Conservation (phyloP, 2,888 invertebrate genomes). For the Tortrix viridana region DNA sequence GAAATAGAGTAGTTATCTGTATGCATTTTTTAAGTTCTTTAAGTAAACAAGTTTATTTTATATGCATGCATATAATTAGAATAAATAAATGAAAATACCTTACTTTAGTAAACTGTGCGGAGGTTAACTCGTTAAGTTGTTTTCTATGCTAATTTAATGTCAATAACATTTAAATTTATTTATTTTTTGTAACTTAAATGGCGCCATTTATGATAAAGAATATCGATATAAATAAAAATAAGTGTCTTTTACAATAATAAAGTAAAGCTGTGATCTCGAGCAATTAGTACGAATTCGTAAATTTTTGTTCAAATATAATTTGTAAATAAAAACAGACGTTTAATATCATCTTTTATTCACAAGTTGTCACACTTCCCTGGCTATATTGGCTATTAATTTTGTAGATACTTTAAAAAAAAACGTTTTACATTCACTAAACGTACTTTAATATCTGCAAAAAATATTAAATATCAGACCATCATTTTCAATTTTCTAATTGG, state of each 20-base stretch:
- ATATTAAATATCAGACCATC: too few relatives aligned
- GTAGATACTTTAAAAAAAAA: too few relatives aligned
- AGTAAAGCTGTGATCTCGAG: slow-evolving; percentile 73
- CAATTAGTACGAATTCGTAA: slow-evolving; percentile 75
- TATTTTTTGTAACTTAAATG: neutral
- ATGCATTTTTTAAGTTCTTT: neutral
- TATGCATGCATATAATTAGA: slow-evolving; percentile 35
- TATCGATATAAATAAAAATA: too few relatives aligned
- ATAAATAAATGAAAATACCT: slow-evolving; percentile 20
- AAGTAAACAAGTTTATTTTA: slow-evolving; percentile 2
- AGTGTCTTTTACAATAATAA: slow-evolving; percentile 14
- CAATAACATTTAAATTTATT: slow-evolving; percentile 44
- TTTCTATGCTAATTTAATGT: slow-evolving; percentile 35
- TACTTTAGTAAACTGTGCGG: slow-evolving; percentile 11
- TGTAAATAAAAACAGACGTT: slow-evolving; percentile 52
- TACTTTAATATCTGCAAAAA: too few relatives aligned
- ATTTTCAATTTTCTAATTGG: too few relatives aligned
- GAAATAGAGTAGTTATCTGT: neutral
- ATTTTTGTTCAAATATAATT: slow-evolving; percentile 69
- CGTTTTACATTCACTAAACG: too few relatives aligned
- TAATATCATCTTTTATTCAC: slow-evolving; percentile 49
- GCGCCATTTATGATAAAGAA: neutral
- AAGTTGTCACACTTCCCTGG: neutral
- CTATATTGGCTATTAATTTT: neutral
- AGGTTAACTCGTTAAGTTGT: slow-evolving; percentile 22